Evolutionary conservation across 2,888 invertebrate species (phyloP), one percentile per base, ranked within the genome.

Genomic region (Pterobdella sp.): DNA sequence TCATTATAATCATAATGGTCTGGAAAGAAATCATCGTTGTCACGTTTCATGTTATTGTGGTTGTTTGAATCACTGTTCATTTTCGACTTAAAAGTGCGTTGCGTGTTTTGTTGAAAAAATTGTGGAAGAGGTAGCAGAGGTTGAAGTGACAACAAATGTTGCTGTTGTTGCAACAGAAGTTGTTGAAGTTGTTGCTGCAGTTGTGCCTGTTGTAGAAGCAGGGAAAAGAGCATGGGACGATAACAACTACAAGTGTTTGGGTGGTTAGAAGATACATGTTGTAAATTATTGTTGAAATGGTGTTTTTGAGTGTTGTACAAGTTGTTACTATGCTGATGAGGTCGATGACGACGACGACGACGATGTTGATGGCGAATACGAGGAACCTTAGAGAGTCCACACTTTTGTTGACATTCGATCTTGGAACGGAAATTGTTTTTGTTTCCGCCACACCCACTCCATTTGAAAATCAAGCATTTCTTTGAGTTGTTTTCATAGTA

Each of bases 381-480:
- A 26, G 18, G n/a, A n/a, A n/a, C n/a, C n/a, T n/a, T 26, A 56
- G n/a, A 56, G n/a, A 56, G 14, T 56, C 60, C 60, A 56, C 77
- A 77, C 26, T 71, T 71, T 22, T 68, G 72, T 56, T 77, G 69
- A 52, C 77, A 77, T 22, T 68, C 64, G 29, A 72, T 75, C 32
- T 64, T n/a, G 0, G 74, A 74, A 34, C 72, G 76, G 72, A 77
- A 77, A 37, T 77, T 72, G 67, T 77, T 77, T 66, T 74, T 76
- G 67, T 77, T 76, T 22, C 76, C 76, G 32, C 65, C 49, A 65
- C 77, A 77, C 14, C 77, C 77, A 29, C 76, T 77, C 73, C 76
- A 77, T 10, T 72, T 66, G 74, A 77, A 77, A 66, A 75, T 70
- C 60, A 75, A 64, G 68, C 79, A 79, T 34, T 52, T 67, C n/a